Percentiles rank a stretch among this genome's conserved stretches.
phyloP scores from a whole-genome alignment of 2,113 vertebrate genomes.

The Aptenodytes forsteri region DNA sequence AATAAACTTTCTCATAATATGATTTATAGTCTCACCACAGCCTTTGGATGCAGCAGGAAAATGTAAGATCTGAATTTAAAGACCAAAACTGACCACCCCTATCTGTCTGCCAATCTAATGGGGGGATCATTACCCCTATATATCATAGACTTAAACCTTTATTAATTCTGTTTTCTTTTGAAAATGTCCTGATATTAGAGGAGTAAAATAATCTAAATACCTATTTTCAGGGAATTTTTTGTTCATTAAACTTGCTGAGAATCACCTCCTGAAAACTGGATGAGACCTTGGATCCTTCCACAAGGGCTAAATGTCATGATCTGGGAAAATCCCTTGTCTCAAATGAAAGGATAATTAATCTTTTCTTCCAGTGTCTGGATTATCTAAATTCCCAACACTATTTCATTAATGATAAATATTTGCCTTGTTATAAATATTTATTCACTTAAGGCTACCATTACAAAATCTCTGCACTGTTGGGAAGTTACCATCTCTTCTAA shows the following conservation, averaged over 20 bases:
- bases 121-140: background rate
- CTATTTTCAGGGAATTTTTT: background rate
- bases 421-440: background rate
- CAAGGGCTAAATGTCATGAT: background rate
- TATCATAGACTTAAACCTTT: background rate
- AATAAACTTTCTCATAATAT: background rate
- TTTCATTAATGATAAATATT: background rate
- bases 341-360: background rate
- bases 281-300: background rate
- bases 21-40: background rate
- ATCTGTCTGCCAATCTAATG: background rate
- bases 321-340: background rate
- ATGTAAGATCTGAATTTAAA: background rate
- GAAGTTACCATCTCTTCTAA: background rate
- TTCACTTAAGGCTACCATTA: background rate
- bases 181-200: background rate
- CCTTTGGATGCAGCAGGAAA: background rate
- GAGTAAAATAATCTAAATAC: background rate
- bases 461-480: background rate
- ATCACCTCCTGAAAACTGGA: background rate
- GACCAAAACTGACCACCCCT: background rate
- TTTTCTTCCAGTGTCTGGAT: background rate
- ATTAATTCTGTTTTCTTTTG: background rate
- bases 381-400: background rate
- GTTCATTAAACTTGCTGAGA: background rate